Evolutionary conservation across 2,797 vertebrate species (phyloP).

Genomic region (Scolopax bukidnonensis): DNA sequence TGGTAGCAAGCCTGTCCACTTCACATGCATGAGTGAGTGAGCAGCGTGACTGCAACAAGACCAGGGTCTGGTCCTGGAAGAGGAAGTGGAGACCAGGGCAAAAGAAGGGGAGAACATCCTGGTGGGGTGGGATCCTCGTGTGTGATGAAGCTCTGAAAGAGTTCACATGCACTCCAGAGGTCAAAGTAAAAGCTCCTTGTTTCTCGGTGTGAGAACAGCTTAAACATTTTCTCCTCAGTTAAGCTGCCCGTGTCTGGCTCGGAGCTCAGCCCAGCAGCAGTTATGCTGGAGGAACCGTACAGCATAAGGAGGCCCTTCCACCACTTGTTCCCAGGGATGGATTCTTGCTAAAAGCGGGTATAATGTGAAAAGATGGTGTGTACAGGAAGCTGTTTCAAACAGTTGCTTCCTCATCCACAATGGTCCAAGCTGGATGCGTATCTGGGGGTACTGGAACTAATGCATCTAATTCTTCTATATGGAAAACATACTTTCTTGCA

Average conservation of each 20-base stretch:
- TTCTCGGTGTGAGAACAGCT: background rate
- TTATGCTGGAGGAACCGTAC: background rate
- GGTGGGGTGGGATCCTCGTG: background rate
- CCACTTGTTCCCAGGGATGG: background rate
- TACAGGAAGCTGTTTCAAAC: background rate
- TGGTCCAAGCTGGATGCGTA: background rate
- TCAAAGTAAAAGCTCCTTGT: background rate
- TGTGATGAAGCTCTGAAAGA: background rate
- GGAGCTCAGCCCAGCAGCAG: background rate
- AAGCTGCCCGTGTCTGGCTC: background rate
- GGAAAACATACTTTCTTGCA: background rate
- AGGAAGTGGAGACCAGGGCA: background rate
- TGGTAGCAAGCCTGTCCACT: background rate
- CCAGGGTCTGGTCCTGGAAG: background rate
- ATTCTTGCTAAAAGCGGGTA: background rate
- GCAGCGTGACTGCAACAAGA: background rate
- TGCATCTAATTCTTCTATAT: background rate
- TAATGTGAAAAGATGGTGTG: background rate
- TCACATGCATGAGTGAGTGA: rapidly evolving
- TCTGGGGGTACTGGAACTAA: background rate
- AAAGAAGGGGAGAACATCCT: background rate
- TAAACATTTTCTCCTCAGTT: background rate
- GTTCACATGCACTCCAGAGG: background rate
- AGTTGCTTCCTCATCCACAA: background rate
- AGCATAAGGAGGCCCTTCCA: conserved; percentile 15